A percentile compares a stretch with the other conserved stretches of the same genome.
phyloP scores from a whole-genome alignment of 2,888 invertebrate genomes.

The Steinernema hermaphroditum region DNA sequence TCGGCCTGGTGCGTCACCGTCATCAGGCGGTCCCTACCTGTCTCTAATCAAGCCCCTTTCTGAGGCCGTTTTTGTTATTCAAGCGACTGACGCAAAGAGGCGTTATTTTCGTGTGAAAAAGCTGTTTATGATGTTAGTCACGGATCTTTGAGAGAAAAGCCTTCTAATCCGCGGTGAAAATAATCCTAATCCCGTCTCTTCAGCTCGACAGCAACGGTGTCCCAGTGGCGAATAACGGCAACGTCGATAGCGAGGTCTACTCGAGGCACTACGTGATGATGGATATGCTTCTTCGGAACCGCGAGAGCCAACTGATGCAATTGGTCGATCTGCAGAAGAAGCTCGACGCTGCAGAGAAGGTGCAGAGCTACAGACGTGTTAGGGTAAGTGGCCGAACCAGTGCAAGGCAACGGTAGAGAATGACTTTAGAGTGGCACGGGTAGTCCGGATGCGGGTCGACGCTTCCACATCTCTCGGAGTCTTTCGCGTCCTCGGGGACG shows the following conservation, averaged over 20 bases:
- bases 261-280: slow-evolving; percentile 63
- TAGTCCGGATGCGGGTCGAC: slow-evolving; percentile 42
- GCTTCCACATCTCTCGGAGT: slow-evolving; percentile 44
- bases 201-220: slow-evolving; percentile 53
- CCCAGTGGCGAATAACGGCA: slow-evolving; percentile 40
- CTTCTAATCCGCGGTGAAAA: not conserved
- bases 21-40: too few species aligned
- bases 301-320: slow-evolving; percentile 53
- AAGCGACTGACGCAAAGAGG: too few species aligned
- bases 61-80: too few species aligned
- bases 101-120: not conserved
- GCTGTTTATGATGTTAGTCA: not conserved
- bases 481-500: slow-evolving; percentile 43
- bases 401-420: too few species aligned
- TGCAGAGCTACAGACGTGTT: slow-evolving; percentile 52
- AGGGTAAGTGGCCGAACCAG: too few species aligned
- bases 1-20: slow-evolving; percentile 56
- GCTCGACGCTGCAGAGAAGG: slow-evolving; percentile 64
- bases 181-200: slow-evolving; percentile 17
- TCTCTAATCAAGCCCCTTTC: too few species aligned
- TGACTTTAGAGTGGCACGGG: slow-evolving; percentile 45
- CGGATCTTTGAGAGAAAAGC: not conserved
- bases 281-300: slow-evolving; percentile 64
- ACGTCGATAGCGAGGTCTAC: slow-evolving; percentile 53
- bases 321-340: slow-evolving; percentile 62